phyloP scores from a whole-genome alignment of 2,113 vertebrate species.

The Stigmatopora argus region DNA sequence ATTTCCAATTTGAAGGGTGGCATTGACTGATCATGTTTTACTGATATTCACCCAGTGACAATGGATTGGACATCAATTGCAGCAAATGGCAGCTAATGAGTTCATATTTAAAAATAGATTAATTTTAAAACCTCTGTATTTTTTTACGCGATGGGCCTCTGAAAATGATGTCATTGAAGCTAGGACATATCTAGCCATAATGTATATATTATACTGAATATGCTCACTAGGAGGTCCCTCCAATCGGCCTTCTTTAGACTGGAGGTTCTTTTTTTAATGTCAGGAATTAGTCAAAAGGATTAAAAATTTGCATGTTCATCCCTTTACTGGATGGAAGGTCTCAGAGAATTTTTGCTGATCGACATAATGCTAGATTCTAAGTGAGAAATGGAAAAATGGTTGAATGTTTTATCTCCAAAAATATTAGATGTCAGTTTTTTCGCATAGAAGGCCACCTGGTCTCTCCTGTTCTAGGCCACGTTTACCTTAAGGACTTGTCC shows the following conservation, averaged over 20 bases:
- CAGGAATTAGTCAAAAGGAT: background rate
- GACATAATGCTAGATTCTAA: background rate
- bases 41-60: too few relatives aligned
- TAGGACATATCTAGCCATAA: too few relatives aligned
- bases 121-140: too few relatives aligned
- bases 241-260: background rate
- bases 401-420: background rate
- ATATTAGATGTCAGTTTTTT: background rate
- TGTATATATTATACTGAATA: slow-evolving; percentile 7
- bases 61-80: too few relatives aligned
- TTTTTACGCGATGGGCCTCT: too few relatives aligned
- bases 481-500: slow-evolving; percentile 15
- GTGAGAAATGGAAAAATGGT: background rate
- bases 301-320: background rate
- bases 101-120: too few relatives aligned
- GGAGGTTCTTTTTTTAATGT: background rate
- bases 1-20: too few relatives aligned
- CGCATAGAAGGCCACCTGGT: background rate
- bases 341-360: background rate
- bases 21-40: too few relatives aligned
- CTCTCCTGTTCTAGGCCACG: background rate
- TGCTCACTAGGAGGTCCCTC: background rate
- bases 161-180: too few relatives aligned
- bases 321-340: background rate
- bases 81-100: too few relatives aligned